Evolutionary conservation across 2,888 invertebrate species (phyloP).

Genomic region (Autographa pulchrina): DNA sequence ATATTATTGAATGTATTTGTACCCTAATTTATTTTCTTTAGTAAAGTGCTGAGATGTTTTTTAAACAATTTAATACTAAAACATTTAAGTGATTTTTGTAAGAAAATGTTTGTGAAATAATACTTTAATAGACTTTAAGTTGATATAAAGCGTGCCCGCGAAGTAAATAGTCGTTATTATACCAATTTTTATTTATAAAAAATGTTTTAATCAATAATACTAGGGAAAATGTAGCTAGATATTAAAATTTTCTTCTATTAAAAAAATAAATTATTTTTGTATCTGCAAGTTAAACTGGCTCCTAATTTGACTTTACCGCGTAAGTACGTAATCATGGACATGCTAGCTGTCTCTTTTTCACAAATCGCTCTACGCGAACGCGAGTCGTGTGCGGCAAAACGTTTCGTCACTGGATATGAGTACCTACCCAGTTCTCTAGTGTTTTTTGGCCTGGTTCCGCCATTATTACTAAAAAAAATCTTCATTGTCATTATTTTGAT

Average conservation of each 20-base stretch:
- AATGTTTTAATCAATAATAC: neutral
- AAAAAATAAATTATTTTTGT: neutral
- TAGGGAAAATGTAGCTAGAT: neutral
- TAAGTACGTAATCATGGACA: constrained; percentile 81
- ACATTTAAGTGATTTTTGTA: neutral
- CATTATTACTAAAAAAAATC: constrained; percentile 80
- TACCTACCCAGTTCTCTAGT: constrained; percentile 78
- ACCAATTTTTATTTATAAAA: constrained; percentile 27
- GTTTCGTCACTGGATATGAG: constrained; percentile 83
- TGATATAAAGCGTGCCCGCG: constrained; percentile 67
- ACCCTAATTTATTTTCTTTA: constrained; percentile 2
- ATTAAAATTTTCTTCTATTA: neutral
- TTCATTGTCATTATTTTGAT: constrained; percentile 71
- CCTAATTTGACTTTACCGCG: constrained; percentile 87
- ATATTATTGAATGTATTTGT: neutral
- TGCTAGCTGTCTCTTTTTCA: constrained; percentile 71
- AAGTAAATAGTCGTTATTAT: constrained; percentile 50
- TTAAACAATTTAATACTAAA: neutral
- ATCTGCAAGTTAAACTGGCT: constrained; percentile 45
- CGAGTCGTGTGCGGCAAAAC: constrained; percentile 75
- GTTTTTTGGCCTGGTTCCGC: constrained; percentile 85
- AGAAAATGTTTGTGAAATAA: neutral
- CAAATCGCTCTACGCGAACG: constrained; percentile 70
- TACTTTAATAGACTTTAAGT: constrained; percentile 9
- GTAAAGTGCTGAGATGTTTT: neutral